These are phyloP conservation scores for Pseudomyrmex gracilis DNA, from an alignment of 1,140 invertebrate species.

Conservation along the genomic window DNA sequence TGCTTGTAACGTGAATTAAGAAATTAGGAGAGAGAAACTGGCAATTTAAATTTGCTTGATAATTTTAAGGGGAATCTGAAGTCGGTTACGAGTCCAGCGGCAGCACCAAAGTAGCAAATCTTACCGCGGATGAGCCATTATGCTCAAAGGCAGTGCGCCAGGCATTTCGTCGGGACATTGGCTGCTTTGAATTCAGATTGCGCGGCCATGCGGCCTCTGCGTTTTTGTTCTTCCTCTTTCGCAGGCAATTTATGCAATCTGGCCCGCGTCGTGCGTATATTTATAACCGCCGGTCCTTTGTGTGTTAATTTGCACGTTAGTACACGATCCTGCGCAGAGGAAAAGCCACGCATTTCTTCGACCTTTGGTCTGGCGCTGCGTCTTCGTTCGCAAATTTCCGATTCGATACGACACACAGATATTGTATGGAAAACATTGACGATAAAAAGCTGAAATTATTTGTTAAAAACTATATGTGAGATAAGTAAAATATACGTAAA, in stretches of 20 bases:
- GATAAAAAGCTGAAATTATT: conserved; percentile 25
- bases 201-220: conserved; percentile 64
- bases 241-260: conserved; percentile 83
- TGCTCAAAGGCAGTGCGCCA: conserved; percentile 60
- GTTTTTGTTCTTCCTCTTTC: conserved; percentile 78
- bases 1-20: conserved; percentile 1
- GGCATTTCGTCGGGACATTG: conserved; percentile 65
- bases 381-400: conserved; percentile 5
- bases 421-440: no score
- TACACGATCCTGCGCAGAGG: conserved; percentile 66
- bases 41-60: conserved; percentile 34
- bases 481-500: no score
- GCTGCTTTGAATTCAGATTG: conserved; percentile 84
- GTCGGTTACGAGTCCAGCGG: conserved; percentile 29
- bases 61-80: not conserved
- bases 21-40: not conserved
- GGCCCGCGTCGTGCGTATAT: conserved; percentile 76
- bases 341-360: conserved; percentile 31
- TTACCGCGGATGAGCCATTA: conserved; percentile 59
- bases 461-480: not conserved
- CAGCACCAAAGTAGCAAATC: conserved; percentile 31
- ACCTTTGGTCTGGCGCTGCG: conserved; percentile 63
- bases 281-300: conserved; percentile 83
- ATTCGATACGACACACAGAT: conserved; percentile 12
- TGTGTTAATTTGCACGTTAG: conserved; percentile 84